Percentiles rank a stretch among this genome's conserved stretches.
These are phyloP conservation scores for Orthosia incerta DNA, from an alignment of 2,888 invertebrate species.

Conservation along the genomic window DNA sequence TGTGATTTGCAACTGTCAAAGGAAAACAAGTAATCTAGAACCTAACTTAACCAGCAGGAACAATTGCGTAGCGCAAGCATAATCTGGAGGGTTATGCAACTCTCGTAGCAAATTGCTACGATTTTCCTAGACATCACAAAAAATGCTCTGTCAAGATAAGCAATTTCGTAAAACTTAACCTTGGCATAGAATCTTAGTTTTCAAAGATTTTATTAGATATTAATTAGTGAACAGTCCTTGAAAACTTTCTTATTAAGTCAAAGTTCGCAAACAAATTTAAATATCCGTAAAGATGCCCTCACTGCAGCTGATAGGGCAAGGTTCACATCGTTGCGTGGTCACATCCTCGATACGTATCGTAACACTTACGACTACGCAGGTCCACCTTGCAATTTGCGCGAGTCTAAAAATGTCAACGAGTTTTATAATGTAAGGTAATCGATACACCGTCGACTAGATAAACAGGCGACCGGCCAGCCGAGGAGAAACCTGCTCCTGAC, in stretches of 20 bases:
- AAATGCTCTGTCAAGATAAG: background rate
- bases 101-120: slow-evolving; percentile 10
- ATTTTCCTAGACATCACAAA: background rate
- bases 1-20: slow-evolving; percentile 8
- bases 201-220: background rate
- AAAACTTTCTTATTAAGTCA: background rate
- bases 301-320: slow-evolving; percentile 12
- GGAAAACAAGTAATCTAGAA: background rate
- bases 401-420: slow-evolving; percentile 68
- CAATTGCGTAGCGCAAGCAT: background rate
- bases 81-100: background rate
- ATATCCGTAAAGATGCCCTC: background rate
- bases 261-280: background rate
- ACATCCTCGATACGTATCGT: slow-evolving; percentile 30
- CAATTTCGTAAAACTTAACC: slow-evolving; percentile 15
- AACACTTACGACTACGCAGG: slow-evolving; percentile 40
- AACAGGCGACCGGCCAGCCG: slow-evolving; percentile 46
- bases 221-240: slow-evolving; percentile 8
- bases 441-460: slow-evolving; percentile 61
- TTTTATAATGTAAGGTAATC: slow-evolving; percentile 68
- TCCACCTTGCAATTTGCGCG: slow-evolving; percentile 63
- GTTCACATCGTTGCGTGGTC: slow-evolving; percentile 7
- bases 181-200: background rate
- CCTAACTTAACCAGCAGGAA: background rate
- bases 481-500: slow-evolving; percentile 57